Evolutionary conservation across 2,888 invertebrate genomes (phyloP), one percentile per base, ranked within the genome.

Genomic region (Deilephila porcellus): DNA sequence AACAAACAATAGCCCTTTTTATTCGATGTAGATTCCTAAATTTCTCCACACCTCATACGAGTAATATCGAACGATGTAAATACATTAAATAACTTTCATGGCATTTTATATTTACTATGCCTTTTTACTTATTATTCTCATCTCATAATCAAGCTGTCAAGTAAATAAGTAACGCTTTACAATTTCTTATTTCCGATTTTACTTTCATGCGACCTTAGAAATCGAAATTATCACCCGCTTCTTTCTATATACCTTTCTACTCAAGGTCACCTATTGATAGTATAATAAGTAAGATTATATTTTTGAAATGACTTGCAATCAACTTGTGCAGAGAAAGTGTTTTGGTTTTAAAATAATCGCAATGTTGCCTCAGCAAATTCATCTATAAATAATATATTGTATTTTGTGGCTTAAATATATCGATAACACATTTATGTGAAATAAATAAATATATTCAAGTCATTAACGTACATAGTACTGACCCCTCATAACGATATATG

Each of bases 171-270:
- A 34, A 11, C n/a, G 17, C 17, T 20, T 64, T 45, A 20, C 45
- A 45, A 45, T 64, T 45, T 62, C 17, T 62, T 25, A 29, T 32
- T 32, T 29, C 20, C 8, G 37, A 63, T 37, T 63, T 63, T 37
- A 63, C 64, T 64, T 64, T 64, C 64, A 64, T 20, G 34, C 45
- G 45, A 64, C 20, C 20, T 64, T 64, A 64, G 64, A 45, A 64
- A 64, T 45, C 45, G 64, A 63, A 34, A 20, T 64, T 45, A 20
- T 37, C 37, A 37, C 37, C 32, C 6, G 19, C 14, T 45, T 64
- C 64, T 45, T 64, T 64, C 37, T 64, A 64, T 45, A 37, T 20
- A n/a, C 20, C 20, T 20, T 64, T 64, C 64, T 20, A 11, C 11
- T 37, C 37, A 64, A 64, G 64, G 64, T 45, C 64, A 14, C 20